A percentile compares a stretch with the other conserved stretches of the same genome.
Evolutionary conservation across 2,888 invertebrate species (phyloP).

Genomic region (Drosophila longiperda): DNA sequence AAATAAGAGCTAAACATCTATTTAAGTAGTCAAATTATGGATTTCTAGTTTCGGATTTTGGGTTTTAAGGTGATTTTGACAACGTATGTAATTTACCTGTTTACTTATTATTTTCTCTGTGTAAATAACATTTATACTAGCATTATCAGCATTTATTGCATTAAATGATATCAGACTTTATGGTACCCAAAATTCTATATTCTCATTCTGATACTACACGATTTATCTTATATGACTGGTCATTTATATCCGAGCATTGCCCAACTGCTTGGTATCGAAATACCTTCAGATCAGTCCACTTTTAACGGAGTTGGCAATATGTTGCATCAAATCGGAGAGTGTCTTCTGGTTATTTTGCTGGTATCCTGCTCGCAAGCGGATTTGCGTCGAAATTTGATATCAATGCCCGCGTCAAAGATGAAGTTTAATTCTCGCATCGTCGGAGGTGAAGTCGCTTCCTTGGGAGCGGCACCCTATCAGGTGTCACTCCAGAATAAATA

Average conservation of each 20-base stretch:
- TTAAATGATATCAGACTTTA: constrained; percentile 65
- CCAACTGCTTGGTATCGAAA: constrained; percentile 34
- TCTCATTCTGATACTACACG: constrained; percentile 45
- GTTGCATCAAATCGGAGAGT: constrained; percentile 48
- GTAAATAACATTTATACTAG: not conserved
- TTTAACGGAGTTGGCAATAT: constrained; percentile 50
- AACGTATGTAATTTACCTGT: not conserved
- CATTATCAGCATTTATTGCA: constrained; percentile 29
- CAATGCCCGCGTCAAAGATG: constrained; percentile 14
- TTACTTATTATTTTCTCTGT: not conserved
- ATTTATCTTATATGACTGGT: constrained; percentile 44
- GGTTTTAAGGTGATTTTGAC: not conserved
- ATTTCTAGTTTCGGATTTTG: not conserved
- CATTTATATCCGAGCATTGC: constrained; percentile 65
- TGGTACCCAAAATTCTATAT: constrained; percentile 29
- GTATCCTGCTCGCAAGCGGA: constrained; percentile 36
- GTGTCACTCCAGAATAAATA: constrained; percentile 80
- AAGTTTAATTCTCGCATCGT: constrained; percentile 63
- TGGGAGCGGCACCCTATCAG: constrained; percentile 80
- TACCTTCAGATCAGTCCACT: constrained; percentile 51
- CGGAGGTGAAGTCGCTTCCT: constrained; percentile 69
- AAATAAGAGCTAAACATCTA: not conserved
- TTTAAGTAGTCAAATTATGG: not conserved
- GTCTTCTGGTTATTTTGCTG: constrained; percentile 23
- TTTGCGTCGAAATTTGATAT: constrained; percentile 35